Conservation (phyloP, 1,140 invertebrate species). For the Brachionus sp. region DNA sequence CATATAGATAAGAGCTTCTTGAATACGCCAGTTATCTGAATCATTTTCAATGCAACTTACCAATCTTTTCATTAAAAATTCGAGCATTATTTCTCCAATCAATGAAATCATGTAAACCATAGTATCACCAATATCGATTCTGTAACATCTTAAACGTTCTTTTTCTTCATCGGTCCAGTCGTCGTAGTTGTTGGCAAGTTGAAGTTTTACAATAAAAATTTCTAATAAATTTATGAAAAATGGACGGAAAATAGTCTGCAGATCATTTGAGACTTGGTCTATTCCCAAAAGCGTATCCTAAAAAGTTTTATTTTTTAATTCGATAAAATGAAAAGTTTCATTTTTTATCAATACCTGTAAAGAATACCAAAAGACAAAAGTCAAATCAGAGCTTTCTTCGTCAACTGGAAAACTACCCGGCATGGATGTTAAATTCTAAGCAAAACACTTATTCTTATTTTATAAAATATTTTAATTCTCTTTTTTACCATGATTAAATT, state of each 20-base stretch:
- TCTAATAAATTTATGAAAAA: conserved; percentile 40
- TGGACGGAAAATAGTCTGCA: conserved; percentile 8
- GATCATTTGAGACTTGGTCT: conserved; percentile 5
- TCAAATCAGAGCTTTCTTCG: conserved; percentile 43
- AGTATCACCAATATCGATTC: conserved; percentile 43
- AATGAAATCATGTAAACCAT: conserved; percentile 45
- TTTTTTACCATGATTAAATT: conserved; percentile 36
- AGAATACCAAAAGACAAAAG: conserved; percentile 44
- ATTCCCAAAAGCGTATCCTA: conserved; percentile 39
- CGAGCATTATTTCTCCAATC: conserved; percentile 42
- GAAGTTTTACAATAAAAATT: conserved; percentile 39
- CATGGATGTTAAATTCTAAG: conserved; percentile 40
- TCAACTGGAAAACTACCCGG: conserved; percentile 39
- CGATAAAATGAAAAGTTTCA: neutral
- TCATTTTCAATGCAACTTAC: neutral
- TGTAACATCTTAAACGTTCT: conserved; percentile 39
- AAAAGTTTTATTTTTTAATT: neutral
- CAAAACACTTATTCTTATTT: neutral
- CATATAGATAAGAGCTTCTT: conserved; percentile 39
- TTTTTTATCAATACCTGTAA: neutral
- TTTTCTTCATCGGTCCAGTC: conserved; percentile 45
- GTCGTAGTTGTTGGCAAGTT: conserved; percentile 25
- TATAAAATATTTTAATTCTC: neutral
- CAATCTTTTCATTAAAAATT: conserved; percentile 36
- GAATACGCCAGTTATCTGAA: conserved; percentile 26